Conservation (phyloP, 2,888 invertebrate genomes). For the Tetragonisca angustula region DNA sequence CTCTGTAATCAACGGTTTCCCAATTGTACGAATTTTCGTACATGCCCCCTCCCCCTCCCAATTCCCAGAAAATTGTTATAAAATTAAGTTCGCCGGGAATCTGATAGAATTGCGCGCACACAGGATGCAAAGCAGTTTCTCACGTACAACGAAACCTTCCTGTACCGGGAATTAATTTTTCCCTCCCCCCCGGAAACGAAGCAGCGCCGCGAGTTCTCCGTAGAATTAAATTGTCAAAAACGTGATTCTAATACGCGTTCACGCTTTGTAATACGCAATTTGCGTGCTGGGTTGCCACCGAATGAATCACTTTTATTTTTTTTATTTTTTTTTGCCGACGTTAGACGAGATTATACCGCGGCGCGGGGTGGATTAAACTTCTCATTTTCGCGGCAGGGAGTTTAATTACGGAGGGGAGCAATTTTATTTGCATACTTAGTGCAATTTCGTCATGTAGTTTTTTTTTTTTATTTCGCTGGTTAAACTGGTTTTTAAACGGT, state of each 20-base stretch:
- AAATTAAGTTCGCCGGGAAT: slow-evolving; percentile 5
- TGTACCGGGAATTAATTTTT: slow-evolving; percentile 14
- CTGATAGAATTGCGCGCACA: not conserved
- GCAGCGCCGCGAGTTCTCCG: not conserved
- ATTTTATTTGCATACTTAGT: not conserved
- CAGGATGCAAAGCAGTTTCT: slow-evolving; percentile 5
- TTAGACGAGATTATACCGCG: not conserved
- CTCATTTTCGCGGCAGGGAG: too few relatives aligned
- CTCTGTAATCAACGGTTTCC: not conserved
- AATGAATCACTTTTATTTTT: not conserved
- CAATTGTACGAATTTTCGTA: not conserved
- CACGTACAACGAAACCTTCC: not conserved
- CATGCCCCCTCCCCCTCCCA: not conserved
- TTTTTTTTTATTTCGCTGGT: too few relatives aligned
- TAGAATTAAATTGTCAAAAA: slow-evolving; percentile 8
- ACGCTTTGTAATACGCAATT: not conserved
- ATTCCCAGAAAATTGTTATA: not conserved
- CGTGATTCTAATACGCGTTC: not conserved
- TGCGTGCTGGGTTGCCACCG: not conserved
- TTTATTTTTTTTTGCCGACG: too few relatives aligned
- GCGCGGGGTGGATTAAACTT: not conserved
- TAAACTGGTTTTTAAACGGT: too few relatives aligned
- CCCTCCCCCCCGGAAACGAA: not conserved
- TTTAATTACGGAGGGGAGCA: not conserved
- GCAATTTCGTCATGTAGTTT: too few relatives aligned